A percentile compares a stretch with the other conserved stretches of the same genome.
These are phyloP conservation scores for Electrona antarctica DNA, from an alignment of 2,113 vertebrate species.

Conservation along the genomic window DNA sequence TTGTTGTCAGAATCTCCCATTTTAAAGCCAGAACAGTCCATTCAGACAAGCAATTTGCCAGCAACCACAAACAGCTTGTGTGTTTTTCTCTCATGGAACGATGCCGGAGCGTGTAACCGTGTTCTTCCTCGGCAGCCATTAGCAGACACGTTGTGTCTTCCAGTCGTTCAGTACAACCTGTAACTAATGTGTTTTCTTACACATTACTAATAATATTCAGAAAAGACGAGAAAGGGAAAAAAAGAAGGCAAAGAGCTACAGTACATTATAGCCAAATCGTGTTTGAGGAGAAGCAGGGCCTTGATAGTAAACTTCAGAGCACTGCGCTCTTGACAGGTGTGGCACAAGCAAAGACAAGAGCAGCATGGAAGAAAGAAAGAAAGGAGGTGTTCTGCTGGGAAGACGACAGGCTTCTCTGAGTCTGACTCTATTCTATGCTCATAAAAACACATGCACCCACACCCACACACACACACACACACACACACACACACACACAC, in stretches of 20 bases:
- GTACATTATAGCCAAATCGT: constrained; percentile 22
- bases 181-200: constrained; percentile 16
- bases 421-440: constrained; percentile 45
- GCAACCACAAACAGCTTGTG: constrained; percentile 7
- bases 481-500: constrained; percentile 41
- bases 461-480: constrained; percentile 46
- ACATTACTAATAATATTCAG: neutral
- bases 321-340: constrained; percentile 49
- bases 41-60: constrained; percentile 17
- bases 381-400: constrained; percentile 21
- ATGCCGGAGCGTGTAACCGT: constrained; percentile 12
- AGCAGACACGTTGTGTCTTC: neutral
- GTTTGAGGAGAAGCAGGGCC: constrained; percentile 21
- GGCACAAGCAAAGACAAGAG: constrained; percentile 42
- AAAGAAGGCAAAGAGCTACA: neutral
- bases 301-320: constrained; percentile 56
- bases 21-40: constrained; percentile 14
- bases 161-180: constrained; percentile 8
- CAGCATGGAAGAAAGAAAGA: constrained; percentile 12
- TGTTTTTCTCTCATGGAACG: constrained; percentile 22
- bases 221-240: neutral
- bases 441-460: constrained; percentile 26
- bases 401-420: constrained; percentile 48
- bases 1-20: constrained; percentile 1
- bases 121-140: constrained; percentile 9